Conservation (phyloP, 2,113 vertebrate species). For the Gnathonemus longibarbis region DNA sequence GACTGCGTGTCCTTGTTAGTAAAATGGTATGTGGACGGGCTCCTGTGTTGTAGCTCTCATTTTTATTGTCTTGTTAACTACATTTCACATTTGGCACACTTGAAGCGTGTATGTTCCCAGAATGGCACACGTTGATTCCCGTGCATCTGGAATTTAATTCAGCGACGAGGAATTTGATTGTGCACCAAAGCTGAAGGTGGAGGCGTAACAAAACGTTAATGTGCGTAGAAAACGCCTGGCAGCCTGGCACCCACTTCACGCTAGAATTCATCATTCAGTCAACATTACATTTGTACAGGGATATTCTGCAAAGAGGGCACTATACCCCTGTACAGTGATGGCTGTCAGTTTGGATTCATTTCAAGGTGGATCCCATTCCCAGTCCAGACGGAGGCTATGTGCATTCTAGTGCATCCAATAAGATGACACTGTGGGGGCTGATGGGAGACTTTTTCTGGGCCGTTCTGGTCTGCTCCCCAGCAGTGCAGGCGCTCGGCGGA, state of each 20-base stretch:
- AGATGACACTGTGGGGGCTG: background rate
- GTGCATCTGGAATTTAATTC: constrained; percentile 2
- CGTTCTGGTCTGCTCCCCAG: background rate
- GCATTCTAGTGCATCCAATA: background rate
- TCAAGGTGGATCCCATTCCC: background rate
- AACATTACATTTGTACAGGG: background rate
- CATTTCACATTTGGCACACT: background rate
- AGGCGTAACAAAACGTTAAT: background rate
- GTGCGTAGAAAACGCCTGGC: background rate
- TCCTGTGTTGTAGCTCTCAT: background rate
- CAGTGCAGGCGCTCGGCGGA: background rate
- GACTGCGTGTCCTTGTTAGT: background rate
- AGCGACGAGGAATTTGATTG: background rate
- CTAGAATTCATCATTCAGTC: background rate
- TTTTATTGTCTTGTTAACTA: background rate
- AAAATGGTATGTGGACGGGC: background rate
- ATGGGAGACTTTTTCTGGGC: background rate
- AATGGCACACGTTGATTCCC: background rate
- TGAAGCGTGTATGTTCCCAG: background rate
- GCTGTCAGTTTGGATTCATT: background rate
- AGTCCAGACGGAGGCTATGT: background rate
- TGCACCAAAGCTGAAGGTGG: background rate
- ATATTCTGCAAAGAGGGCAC: background rate
- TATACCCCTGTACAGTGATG: background rate
- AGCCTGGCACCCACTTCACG: background rate